phyloP scores from a whole-genome alignment of 2,113 vertebrate species.

The Gopherus evgoodei region DNA sequence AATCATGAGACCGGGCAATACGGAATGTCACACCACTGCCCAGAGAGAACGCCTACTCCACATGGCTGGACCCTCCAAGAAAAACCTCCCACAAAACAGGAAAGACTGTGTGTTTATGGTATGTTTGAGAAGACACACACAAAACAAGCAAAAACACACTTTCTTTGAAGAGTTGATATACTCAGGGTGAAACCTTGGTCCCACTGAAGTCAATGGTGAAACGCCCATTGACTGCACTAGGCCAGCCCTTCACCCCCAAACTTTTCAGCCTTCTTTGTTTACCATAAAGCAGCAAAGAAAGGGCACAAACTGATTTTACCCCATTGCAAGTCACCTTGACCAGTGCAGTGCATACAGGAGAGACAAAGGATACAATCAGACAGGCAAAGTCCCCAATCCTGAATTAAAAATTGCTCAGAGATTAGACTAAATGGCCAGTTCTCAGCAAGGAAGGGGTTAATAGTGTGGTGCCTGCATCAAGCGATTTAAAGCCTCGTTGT shows the following conservation, averaged over 20 bases:
- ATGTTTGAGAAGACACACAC: neutral
- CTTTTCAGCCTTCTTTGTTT: neutral
- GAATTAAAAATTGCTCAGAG: neutral
- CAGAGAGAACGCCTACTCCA: too few species aligned
- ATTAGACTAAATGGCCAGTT: neutral
- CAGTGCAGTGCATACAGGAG: neutral
- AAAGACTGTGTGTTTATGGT: neutral
- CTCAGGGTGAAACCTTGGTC: neutral
- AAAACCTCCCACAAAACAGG: neutral
- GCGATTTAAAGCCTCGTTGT: neutral
- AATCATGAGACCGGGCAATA: neutral
- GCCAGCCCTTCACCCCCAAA: neutral
- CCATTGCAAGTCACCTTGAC: neutral
- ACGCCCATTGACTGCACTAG: neutral
- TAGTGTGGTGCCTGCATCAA: neutral
- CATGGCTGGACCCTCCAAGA: neutral
- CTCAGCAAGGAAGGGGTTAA: neutral
- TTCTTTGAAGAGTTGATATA: neutral
- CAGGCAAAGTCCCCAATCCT: neutral
- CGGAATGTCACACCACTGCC: neutral
- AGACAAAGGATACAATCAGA: neutral
- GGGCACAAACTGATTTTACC: accelerated
- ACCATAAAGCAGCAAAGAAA: neutral
- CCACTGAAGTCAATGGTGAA: neutral
- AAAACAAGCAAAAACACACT: neutral